These are phyloP conservation scores for Lacanobia oleracea DNA, from an alignment of 2,888 invertebrate species.

Conservation along the genomic window DNA sequence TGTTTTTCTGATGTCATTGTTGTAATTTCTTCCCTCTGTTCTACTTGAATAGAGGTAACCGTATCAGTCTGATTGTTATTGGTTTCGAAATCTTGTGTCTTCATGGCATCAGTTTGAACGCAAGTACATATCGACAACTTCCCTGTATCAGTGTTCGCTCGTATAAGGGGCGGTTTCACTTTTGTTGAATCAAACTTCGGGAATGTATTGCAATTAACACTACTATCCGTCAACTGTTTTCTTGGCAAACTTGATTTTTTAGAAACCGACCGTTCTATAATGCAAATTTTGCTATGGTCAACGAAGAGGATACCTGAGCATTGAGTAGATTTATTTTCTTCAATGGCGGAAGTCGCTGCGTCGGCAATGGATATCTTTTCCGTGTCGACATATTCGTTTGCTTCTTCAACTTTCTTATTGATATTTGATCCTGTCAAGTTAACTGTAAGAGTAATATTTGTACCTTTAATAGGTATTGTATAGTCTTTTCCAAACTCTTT, in stretches of 20 bases:
- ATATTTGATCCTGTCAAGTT: constrained; percentile 68
- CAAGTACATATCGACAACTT: constrained; percentile 22
- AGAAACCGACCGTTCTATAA: constrained; percentile 3
- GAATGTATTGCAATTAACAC: constrained; percentile 71
- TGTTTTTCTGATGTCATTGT: background rate
- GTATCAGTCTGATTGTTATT: constrained; percentile 14
- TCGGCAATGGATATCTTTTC: constrained; percentile 67
- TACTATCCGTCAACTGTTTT: constrained; percentile 1
- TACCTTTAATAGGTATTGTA: constrained; percentile 84
- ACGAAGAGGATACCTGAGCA: constrained; percentile 58
- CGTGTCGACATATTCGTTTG: constrained; percentile 70
- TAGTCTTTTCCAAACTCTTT: constrained; percentile 64
- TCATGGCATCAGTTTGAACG: constrained; percentile 56
- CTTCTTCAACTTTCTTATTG: constrained; percentile 35
- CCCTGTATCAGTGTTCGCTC: constrained; percentile 76
- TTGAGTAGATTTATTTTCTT: constrained; percentile 80
- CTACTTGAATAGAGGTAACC: constrained; percentile 22
- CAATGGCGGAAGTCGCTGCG: constrained; percentile 74
- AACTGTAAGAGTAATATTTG: constrained; percentile 84
- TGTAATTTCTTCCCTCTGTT: background rate
- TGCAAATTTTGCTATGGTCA: constrained; percentile 25
- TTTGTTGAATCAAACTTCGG: constrained; percentile 71
- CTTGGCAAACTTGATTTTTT: constrained; percentile 28
- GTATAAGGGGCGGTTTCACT: constrained; percentile 72
- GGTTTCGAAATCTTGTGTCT: constrained; percentile 1